Percentiles rank a stretch among this genome's conserved stretches.
Evolutionary conservation across 1,140 invertebrate species (phyloP).

Genomic region (Saxidomus purpurata): DNA sequence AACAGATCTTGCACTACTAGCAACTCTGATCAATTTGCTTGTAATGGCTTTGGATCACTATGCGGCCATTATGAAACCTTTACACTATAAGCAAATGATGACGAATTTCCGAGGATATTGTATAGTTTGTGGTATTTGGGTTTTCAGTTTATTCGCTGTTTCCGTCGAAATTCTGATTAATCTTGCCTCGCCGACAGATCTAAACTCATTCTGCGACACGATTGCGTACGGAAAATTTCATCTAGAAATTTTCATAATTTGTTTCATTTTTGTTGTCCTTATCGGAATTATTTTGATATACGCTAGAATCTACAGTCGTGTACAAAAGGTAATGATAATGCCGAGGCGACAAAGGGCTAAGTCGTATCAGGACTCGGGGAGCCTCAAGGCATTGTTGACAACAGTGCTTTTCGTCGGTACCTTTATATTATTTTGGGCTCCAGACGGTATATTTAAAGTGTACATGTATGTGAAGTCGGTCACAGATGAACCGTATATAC

Average conservation of each 20-base stretch:
- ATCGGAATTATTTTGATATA: constrained; percentile 72
- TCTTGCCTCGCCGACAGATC: neutral
- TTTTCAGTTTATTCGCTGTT: constrained; percentile 87
- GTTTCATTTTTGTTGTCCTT: constrained; percentile 86
- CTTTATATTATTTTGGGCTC: constrained; percentile 90
- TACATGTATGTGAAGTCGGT: neutral
- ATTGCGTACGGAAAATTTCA: constrained; percentile 80
- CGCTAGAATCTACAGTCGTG: constrained; percentile 56
- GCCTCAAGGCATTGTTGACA: constrained; percentile 89
- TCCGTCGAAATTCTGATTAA: constrained; percentile 84
- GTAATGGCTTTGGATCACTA: constrained; percentile 91
- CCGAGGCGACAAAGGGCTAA: neutral
- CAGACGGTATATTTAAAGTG: constrained; percentile 86
- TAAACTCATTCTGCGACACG: constrained; percentile 82
- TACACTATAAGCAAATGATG: constrained; percentile 91
- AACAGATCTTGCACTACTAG: constrained; percentile 73
- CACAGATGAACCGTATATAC: neutral
- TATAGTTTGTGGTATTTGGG: constrained; percentile 90
- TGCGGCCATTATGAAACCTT: constrained; percentile 94
- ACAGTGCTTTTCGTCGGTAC: constrained; percentile 90
- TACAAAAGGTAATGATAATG: neutral
- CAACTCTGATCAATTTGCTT: constrained; percentile 90
- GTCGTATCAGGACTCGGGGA: constrained; percentile 71
- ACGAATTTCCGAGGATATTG: constrained; percentile 89
- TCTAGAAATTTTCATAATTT: constrained; percentile 78